Conservation (phyloP, 2,113 vertebrate species). For the Elephas maximus region DNA sequence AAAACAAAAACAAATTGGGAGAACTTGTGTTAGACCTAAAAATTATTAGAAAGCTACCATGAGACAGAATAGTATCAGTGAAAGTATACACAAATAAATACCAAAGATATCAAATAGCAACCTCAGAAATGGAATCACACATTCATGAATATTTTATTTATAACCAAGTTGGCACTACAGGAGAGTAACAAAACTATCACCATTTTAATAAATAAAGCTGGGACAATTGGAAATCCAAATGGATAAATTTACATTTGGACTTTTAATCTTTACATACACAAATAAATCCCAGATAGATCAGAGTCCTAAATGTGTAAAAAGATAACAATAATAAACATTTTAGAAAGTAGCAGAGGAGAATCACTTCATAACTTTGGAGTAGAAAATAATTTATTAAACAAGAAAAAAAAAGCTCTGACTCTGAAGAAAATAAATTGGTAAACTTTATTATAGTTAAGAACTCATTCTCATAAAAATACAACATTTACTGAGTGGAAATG, state of each 20-base stretch:
- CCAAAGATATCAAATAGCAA: neutral
- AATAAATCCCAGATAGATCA: neutral
- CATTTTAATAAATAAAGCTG: neutral
- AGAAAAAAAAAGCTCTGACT: neutral
- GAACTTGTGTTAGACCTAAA: neutral
- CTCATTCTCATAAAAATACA: neutral
- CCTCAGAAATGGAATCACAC: neutral
- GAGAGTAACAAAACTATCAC: neutral
- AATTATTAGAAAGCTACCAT: neutral
- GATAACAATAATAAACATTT: neutral
- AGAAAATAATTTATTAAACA: neutral
- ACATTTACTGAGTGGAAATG: neutral
- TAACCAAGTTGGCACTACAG: neutral
- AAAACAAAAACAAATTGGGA: neutral
- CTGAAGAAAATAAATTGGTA: slow-evolving; percentile 26
- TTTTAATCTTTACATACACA: neutral
- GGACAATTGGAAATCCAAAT: neutral
- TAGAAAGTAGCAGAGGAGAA: neutral
- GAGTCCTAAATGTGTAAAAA: neutral
- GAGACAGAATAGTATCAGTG: neutral
- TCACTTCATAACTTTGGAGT: neutral
- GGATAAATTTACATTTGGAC: neutral
- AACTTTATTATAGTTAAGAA: neutral
- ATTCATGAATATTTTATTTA: neutral
- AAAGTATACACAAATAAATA: neutral